Evolutionary conservation across 2,113 vertebrate genomes (phyloP).

Genomic region (Cottus gobio): DNA sequence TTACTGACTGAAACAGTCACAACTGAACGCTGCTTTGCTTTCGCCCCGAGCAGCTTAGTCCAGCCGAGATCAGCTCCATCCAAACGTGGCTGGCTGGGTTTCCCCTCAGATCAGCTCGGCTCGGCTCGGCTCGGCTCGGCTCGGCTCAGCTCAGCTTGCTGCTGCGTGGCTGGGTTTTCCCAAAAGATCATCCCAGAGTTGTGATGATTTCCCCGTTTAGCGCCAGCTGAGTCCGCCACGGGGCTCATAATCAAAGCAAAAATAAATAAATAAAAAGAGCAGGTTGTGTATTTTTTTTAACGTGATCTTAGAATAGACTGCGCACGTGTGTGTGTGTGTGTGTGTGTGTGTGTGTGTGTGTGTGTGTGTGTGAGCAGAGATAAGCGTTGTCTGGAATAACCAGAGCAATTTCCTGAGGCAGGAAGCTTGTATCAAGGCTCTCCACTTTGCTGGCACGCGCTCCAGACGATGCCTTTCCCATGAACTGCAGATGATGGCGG

Average conservation of each 20-base stretch:
- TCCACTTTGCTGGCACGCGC: constrained; percentile 20
- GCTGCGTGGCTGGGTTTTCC: not conserved
- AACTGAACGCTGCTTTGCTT: constrained; percentile 32
- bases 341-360: constrained; percentile 8
- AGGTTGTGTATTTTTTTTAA: constrained; percentile 3
- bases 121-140: constrained; percentile 4
- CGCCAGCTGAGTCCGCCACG: not conserved
- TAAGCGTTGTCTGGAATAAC: constrained; percentile 28
- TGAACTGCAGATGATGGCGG: constrained; percentile 2
- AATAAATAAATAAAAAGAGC: not conserved
- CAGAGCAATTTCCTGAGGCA: constrained; percentile 52
- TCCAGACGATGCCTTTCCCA: constrained; percentile 21
- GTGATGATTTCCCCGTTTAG: constrained; percentile 25
- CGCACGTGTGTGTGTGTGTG: not conserved
- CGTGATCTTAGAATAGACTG: not conserved
- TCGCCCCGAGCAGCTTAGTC: constrained; percentile 30
- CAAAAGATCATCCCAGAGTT: constrained; percentile 15
- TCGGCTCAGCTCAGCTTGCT: constrained; percentile 10
- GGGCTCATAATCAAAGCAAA: not conserved
- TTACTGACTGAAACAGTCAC: constrained; percentile 65
- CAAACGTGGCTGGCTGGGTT: constrained; percentile 15
- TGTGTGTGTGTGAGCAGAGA: constrained; percentile 15
- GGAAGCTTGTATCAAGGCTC: constrained; percentile 38
- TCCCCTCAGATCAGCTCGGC: constrained; percentile 7
- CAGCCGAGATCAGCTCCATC: constrained; percentile 36